Percentiles rank a stretch among this genome's conserved stretches.
Evolutionary conservation across 2,888 invertebrate genomes (phyloP).

Genomic region (Chorisops tibialis): DNA sequence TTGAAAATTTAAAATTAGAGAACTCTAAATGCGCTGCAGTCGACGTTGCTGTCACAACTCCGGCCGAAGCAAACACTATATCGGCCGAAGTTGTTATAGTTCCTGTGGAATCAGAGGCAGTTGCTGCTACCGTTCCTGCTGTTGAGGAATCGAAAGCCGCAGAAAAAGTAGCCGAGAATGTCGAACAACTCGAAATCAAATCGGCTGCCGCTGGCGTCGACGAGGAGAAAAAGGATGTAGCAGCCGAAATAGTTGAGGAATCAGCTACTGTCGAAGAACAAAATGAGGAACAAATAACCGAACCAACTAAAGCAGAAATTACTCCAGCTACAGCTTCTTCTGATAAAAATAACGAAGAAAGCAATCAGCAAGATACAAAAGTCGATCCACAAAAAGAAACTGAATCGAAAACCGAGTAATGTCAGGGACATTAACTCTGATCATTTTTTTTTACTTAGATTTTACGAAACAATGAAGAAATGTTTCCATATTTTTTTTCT

Average conservation of each 20-base stretch:
- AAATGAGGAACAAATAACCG: background rate
- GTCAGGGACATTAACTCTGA: background rate
- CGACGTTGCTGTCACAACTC: too few relatives aligned
- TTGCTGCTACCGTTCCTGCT: background rate
- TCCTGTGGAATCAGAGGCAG: background rate
- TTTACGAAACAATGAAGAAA: background rate
- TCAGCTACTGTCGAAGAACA: background rate
- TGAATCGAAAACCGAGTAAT: background rate
- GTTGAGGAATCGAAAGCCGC: background rate
- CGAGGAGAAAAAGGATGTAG: background rate
- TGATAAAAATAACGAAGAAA: too few relatives aligned
- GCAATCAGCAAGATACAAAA: too few relatives aligned
- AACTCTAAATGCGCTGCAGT: background rate
- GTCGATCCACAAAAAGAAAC: background rate
- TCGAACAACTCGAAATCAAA: too few relatives aligned
- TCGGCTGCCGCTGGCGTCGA: background rate
- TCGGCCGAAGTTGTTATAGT: background rate
- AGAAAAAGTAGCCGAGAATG: background rate
- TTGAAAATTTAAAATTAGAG: slow-evolving; percentile 17
- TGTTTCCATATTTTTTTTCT: background rate
- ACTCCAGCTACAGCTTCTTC: too few relatives aligned
- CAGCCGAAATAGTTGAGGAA: background rate
- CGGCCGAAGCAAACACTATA: background rate
- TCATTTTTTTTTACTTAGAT: background rate
- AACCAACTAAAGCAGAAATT: too few relatives aligned